Conservation (phyloP, 2,113 vertebrate genomes). For the Coreoperca whiteheadi region DNA sequence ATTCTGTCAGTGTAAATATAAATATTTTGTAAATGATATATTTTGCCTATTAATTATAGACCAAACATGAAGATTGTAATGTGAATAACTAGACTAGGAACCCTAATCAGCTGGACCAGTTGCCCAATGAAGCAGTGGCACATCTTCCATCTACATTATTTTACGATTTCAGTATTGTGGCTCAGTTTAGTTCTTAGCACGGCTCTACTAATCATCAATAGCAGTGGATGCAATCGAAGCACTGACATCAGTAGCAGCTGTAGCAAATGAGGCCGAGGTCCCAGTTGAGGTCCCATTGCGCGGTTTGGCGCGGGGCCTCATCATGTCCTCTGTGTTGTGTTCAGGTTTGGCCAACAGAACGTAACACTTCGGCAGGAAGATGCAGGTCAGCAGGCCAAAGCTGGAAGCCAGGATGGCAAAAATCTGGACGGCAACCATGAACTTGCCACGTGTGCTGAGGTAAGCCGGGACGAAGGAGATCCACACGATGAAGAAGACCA, state of each 20-base stretch:
- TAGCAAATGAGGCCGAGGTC: conserved; percentile 84
- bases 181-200: conserved; percentile 1
- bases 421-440: conserved; percentile 92
- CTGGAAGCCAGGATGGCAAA: conserved; percentile 91
- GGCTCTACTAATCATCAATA: conserved; percentile 73
- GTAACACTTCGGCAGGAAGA: conserved; percentile 90
- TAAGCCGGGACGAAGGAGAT: conserved; percentile 92
- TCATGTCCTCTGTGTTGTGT: conserved; percentile 85
- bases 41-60: conserved; percentile 2
- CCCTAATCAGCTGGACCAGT: neutral
- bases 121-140: conserved; percentile 3
- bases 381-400: conserved; percentile 88
- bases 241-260: conserved; percentile 76
- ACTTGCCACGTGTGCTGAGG: conserved; percentile 90
- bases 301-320: conserved; percentile 79
- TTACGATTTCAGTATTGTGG: neutral
- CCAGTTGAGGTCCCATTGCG: conserved; percentile 79
- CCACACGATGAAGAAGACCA: conserved; percentile 92
- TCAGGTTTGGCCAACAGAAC: conserved; percentile 88
- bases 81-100: neutral
- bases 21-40: conserved; percentile 1
- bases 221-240: conserved; percentile 73
- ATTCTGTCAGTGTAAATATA: conserved; percentile 5
- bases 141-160: conserved; percentile 5
- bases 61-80: conserved; percentile 1